Evolutionary conservation across 2,797 vertebrate genomes (phyloP).

Genomic region (Poeciliopsis gracilis): DNA sequence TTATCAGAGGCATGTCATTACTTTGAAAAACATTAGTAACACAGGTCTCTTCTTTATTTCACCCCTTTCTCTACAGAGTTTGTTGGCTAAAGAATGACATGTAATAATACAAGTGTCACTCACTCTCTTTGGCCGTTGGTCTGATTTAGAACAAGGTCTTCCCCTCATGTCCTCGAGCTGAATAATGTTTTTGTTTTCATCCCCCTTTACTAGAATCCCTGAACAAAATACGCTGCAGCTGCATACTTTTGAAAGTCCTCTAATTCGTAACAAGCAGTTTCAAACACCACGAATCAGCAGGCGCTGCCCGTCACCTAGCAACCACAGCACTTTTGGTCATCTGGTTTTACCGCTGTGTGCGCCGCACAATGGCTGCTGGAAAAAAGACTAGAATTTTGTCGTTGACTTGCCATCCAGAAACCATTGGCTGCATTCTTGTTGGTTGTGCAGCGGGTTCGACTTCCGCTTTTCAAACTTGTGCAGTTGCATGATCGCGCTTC

Average conservation of each 20-base stretch:
- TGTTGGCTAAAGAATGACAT: not conserved
- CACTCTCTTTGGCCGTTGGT: not conserved
- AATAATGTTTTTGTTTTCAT: not conserved
- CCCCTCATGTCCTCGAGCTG: not conserved
- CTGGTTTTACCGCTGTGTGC: too few relatives aligned
- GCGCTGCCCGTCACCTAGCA: too few relatives aligned
- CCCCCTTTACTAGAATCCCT: not conserved
- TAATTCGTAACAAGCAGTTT: too few relatives aligned
- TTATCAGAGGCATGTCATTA: not conserved
- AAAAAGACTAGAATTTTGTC: too few relatives aligned
- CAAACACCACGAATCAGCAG: too few relatives aligned
- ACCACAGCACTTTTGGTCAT: too few relatives aligned
- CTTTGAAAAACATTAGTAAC: not conserved
- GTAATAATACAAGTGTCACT: not conserved
- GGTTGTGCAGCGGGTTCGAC: too few relatives aligned
- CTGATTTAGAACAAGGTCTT: not conserved
- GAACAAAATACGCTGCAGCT: not conserved
- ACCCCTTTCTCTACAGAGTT: not conserved
- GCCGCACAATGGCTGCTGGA: too few relatives aligned
- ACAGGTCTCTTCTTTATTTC: not conserved
- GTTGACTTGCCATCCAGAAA: too few relatives aligned
- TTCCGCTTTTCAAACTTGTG: too few relatives aligned
- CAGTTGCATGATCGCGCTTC: too few relatives aligned
- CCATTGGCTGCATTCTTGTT: too few relatives aligned
- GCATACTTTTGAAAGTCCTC: not conserved